Conservation (phyloP, 2,888 invertebrate species). For the Aelia acuminata region DNA sequence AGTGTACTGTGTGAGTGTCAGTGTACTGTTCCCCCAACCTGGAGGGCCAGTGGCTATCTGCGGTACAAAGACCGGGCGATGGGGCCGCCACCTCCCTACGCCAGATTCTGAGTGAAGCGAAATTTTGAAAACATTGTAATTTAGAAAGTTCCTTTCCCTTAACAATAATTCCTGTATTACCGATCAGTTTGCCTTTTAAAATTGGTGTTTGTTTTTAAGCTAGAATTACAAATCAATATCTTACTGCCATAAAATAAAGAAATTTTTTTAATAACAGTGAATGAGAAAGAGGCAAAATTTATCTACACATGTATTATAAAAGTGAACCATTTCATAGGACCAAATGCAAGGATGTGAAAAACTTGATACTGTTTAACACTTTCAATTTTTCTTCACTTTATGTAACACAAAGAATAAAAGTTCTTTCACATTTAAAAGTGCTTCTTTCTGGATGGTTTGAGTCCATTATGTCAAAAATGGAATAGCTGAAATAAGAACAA, state of each 20-base stretch:
- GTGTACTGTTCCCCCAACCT: too few relatives aligned
- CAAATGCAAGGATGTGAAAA: constrained; percentile 34
- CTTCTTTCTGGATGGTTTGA: neutral
- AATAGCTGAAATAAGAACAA: constrained; percentile 7
- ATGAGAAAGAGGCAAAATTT: constrained; percentile 38
- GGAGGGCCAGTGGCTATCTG: too few relatives aligned
- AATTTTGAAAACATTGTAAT: constrained; percentile 9
- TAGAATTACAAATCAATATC: neutral
- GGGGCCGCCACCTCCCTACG: too few relatives aligned
- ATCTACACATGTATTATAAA: constrained; percentile 46
- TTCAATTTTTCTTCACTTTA: neutral
- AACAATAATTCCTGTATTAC: constrained; percentile 41
- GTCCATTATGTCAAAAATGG: constrained; percentile 47
- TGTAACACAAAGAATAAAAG: constrained; percentile 18
- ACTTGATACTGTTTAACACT: constrained; percentile 7
- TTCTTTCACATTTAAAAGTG: constrained; percentile 19
- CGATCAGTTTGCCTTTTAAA: constrained; percentile 33
- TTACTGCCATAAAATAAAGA: neutral
- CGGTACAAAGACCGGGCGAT: too few relatives aligned
- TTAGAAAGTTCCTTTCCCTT: neutral
- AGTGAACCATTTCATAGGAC: neutral
- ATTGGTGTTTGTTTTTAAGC: constrained; percentile 33
- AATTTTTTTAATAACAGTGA: constrained; percentile 24
- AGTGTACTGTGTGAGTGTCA: too few relatives aligned
- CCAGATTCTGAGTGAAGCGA: neutral